A percentile compares a stretch with the other conserved stretches of the same genome.
Conservation (phyloP, 2,113 vertebrate species). For the Turdus rufiventris region DNA sequence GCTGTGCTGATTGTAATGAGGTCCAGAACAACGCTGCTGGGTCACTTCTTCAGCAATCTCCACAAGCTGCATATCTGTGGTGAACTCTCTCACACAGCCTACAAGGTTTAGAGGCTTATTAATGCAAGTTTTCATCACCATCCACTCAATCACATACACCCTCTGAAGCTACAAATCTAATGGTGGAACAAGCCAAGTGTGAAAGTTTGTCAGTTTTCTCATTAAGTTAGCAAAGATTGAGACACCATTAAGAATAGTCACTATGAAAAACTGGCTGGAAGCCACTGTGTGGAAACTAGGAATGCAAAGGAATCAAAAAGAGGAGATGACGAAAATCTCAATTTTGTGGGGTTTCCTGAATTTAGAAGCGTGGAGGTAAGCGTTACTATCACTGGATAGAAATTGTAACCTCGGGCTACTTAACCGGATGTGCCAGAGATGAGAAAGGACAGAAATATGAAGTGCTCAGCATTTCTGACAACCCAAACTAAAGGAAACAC, state of each 20-base stretch:
- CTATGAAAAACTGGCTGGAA: background rate
- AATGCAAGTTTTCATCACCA: background rate
- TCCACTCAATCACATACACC: background rate
- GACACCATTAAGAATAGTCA: background rate
- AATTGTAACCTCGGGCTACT: background rate
- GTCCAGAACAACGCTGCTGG: background rate
- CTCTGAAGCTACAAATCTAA: background rate
- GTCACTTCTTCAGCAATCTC: background rate
- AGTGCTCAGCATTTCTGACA: background rate
- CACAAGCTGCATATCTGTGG: background rate
- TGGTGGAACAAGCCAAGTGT: background rate
- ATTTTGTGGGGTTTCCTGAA: background rate
- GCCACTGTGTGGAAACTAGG: background rate
- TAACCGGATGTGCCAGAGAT: background rate
- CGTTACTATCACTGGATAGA: background rate
- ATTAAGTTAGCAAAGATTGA: background rate
- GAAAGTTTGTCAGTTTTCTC: background rate
- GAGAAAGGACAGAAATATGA: background rate
- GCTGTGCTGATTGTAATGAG: accelerated
- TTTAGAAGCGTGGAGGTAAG: background rate
- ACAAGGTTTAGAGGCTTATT: background rate
- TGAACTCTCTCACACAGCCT: background rate
- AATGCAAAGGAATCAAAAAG: background rate
- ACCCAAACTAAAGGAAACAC: background rate
- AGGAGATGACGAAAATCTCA: background rate